Evolutionary conservation across 2,113 vertebrate species (phyloP).

Genomic region (Nerophis lumbriciformis): DNA sequence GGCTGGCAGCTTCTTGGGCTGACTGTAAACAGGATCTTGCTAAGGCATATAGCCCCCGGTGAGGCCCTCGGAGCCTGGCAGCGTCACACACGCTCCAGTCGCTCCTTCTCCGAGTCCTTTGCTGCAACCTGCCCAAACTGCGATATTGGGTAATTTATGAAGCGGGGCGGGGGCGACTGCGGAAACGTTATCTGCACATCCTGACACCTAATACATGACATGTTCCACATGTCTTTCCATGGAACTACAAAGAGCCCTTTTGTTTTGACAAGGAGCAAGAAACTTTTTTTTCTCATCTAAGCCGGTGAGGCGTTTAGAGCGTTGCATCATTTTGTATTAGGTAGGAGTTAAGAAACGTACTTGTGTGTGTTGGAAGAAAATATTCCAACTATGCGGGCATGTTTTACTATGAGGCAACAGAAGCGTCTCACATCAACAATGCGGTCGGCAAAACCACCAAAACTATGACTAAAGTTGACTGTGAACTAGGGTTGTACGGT

Average conservation of each 20-base stretch:
- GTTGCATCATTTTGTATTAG: constrained; percentile 4
- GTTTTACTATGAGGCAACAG: too few relatives aligned
- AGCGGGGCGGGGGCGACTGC: constrained; percentile 47
- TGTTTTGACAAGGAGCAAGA: constrained; percentile 60
- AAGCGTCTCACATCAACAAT: too few relatives aligned
- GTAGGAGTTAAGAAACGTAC: background rate
- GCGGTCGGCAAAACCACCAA: too few relatives aligned
- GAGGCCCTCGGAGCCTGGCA: constrained; percentile 62
- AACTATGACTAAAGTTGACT: too few relatives aligned
- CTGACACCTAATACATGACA: constrained; percentile 71
- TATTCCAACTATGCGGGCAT: too few relatives aligned
- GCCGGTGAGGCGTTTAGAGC: constrained; percentile 2
- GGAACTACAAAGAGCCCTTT: constrained; percentile 70
- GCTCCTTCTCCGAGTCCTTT: constrained; percentile 55
- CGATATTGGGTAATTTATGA: constrained; percentile 70
- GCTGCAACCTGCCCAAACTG: constrained; percentile 60
- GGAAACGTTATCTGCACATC: constrained; percentile 60
- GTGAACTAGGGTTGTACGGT: too few relatives aligned
- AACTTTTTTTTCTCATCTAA: constrained; percentile 21
- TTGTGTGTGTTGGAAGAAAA: background rate
- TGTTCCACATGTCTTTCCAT: constrained; percentile 64
- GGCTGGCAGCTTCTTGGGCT: constrained; percentile 74
- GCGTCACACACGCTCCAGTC: constrained; percentile 27
- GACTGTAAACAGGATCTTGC: constrained; percentile 80
- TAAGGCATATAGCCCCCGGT: constrained; percentile 78